Conservation (phyloP, 2,888 invertebrate species). For the Pecten maximus region DNA sequence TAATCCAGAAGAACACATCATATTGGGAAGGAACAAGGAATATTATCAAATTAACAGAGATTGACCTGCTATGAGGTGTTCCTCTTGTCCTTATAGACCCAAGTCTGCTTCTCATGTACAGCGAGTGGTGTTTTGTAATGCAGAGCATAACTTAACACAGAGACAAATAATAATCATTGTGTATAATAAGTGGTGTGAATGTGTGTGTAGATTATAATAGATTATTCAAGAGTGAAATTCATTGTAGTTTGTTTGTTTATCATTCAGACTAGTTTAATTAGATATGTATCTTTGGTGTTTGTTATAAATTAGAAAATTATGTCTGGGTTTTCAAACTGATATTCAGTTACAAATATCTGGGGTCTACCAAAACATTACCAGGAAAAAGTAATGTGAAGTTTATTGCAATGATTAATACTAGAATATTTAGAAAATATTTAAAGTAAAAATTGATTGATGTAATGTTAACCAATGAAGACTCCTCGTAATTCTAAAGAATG, state of each 20-base stretch:
- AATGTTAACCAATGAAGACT: background rate
- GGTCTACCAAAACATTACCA: background rate
- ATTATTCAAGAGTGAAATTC: conserved; percentile 27
- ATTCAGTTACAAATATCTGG: background rate
- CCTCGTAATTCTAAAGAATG: background rate
- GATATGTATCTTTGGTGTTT: background rate
- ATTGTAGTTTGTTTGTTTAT: background rate
- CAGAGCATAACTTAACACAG: background rate
- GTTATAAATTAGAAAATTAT: background rate
- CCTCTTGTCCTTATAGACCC: background rate
- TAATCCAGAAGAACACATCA: background rate
- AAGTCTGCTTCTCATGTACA: background rate
- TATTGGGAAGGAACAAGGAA: background rate
- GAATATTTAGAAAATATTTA: too few species aligned
- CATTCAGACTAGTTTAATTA: background rate
- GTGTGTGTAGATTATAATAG: conserved; percentile 27
- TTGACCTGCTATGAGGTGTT: background rate
- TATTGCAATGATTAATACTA: background rate
- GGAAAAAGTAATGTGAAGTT: background rate
- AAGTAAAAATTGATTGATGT: background rate
- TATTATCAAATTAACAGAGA: background rate
- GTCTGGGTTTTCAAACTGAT: background rate
- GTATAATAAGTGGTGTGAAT: conserved; percentile 9
- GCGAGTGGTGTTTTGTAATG: background rate
- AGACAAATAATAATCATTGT: background rate